These are phyloP conservation scores for Drosophila sordidapex DNA, from an alignment of 2,888 invertebrate species.

Conservation along the genomic window DNA sequence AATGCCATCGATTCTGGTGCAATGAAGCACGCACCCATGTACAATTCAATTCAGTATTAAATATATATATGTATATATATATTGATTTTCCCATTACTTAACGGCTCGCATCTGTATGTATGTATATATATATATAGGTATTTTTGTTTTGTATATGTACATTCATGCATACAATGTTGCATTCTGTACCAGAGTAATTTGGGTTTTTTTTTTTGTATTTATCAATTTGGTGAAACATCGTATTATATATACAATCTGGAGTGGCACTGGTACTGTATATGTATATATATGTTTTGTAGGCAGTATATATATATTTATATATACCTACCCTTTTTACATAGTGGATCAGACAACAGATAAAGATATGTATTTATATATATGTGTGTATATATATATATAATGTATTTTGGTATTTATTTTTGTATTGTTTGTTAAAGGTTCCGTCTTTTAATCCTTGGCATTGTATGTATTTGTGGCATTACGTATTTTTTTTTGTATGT, in stretches of 20 bases:
- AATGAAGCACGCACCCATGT: constrained; percentile 14
- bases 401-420: constrained; percentile 16
- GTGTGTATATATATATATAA: constrained; percentile 3
- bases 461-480: constrained; percentile 31
- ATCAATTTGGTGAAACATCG: constrained; percentile 19
- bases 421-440: constrained; percentile 17
- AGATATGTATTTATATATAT: constrained; percentile 1
- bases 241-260: constrained; percentile 45
- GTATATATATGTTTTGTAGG: constrained; percentile 30
- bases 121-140: constrained; percentile 1
- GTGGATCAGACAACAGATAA: constrained; percentile 39
- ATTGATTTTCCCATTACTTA: not conserved
- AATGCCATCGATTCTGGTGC: constrained; percentile 1
- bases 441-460: constrained; percentile 36
- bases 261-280: constrained; percentile 28
- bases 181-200: constrained; percentile 41
- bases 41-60: constrained; percentile 13
- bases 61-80: constrained; percentile 2
- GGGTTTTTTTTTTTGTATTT: constrained; percentile 5
- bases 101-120: constrained; percentile 35
- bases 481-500: constrained; percentile 32
- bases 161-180: constrained; percentile 62
- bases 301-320: constrained; percentile 15
- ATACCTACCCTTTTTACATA: constrained; percentile 39
- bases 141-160: constrained; percentile 21